These are phyloP conservation scores for Amphipyra tragopoginis DNA, from an alignment of 2,888 invertebrate species.

Conservation along the genomic window DNA sequence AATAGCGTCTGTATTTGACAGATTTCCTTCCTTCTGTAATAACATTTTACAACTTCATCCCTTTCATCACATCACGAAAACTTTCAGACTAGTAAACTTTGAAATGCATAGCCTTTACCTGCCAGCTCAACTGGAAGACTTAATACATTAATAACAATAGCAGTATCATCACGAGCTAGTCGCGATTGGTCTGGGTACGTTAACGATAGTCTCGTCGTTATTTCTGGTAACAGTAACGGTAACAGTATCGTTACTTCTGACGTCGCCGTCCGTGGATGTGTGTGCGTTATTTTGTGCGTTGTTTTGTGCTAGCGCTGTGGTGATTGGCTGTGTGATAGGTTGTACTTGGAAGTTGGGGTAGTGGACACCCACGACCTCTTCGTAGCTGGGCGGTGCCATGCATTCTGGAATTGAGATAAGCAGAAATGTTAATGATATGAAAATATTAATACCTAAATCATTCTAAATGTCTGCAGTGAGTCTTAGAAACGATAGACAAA, in stretches of 20 bases:
- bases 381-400: slow-evolving; percentile 86
- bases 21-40: slow-evolving; percentile 5
- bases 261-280: slow-evolving; percentile 14
- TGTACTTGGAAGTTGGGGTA: slow-evolving; percentile 77
- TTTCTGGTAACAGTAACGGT: slow-evolving; percentile 14
- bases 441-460: background rate
- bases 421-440: slow-evolving; percentile 9
- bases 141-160: slow-evolving; percentile 42
- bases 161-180: slow-evolving; percentile 64
- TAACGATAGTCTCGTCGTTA: slow-evolving; percentile 35
- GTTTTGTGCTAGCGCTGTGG: slow-evolving; percentile 74
- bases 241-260: slow-evolving; percentile 17
- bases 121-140: slow-evolving; percentile 67
- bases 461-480: background rate
- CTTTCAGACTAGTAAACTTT: slow-evolving; percentile 63
- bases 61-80: slow-evolving; percentile 47
- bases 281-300: slow-evolving; percentile 60
- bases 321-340: slow-evolving; percentile 81
- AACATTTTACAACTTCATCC: slow-evolving; percentile 32
- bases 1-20: background rate
- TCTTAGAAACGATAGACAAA: too few species aligned
- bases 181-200: slow-evolving; percentile 64
- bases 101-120: slow-evolving; percentile 61
- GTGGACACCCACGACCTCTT: slow-evolving; percentile 85
- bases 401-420: slow-evolving; percentile 76